Base-by-base conservation (phyloP, 2,113 vertebrate genomes). In the Condylura cristata region DNA sequence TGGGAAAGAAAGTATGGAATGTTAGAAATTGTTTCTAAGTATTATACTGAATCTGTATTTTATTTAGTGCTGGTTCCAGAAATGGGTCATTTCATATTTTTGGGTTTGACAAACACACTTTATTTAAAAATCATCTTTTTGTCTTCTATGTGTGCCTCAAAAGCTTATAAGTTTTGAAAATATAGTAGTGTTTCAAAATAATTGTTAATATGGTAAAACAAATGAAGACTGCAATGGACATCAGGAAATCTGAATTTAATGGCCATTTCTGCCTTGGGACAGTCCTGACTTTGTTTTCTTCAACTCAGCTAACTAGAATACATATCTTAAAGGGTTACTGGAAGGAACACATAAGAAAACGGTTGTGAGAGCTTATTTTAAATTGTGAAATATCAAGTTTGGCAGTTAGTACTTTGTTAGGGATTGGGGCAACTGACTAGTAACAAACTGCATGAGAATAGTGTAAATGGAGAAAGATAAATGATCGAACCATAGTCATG, bases 391-490 rank as follows among this genome's bases (percentile, higher is more conserved):
- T 30, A n/a, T 18, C 26, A 11, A 16, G 34, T 14, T 74, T 8
- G 17, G 24, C 18, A 74, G 30, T 30, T 16, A 82, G 63, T 34
- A 44, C 7, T 48, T 72, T 13, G 6, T 63, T 37, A 30, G 24
- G 3, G 20, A 44, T 78, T 60, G 12, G 32, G 8, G 8, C 6
- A 32, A n/a, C 5, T 72, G 56, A 76, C 22, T 70, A 41, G 61
- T 39, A 70, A 72, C 12, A 28, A 61, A 46, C 18, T 39, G 8
- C 30, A 76, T 71, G 65, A 75, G 58, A 81, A 78, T 85, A 83
- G 39, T 37, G 13, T 13, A 48, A 30, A 91, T 80, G 83, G 81
- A 90, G 74, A 44, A 95, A 95, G 95, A 81, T 12, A 89, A n/a
- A 58, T 89, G 58, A 94, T 60, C 86, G 96, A 94, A 92, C n/a